These are phyloP conservation scores for Rhizoglyphus robini DNA, from an alignment of 1,140 invertebrate species.

Conservation along the genomic window DNA sequence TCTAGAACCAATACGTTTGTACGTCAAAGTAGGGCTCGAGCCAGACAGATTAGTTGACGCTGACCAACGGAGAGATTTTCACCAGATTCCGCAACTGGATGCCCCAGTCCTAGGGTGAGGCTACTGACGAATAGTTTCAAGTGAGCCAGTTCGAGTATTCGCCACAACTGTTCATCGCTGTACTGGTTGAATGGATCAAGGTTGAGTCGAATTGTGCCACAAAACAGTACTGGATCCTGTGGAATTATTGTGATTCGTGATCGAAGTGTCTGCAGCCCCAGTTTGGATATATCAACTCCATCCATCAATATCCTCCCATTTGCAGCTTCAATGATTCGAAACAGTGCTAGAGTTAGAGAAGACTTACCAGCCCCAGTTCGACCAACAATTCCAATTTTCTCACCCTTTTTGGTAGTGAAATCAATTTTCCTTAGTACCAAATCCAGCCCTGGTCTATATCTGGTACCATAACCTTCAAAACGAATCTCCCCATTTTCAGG, in stretches of 20 bases:
- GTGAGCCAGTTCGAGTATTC: constrained; percentile 56
- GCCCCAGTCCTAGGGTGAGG: constrained; percentile 34
- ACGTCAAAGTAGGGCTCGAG: constrained; percentile 35
- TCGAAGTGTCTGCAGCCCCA: constrained; percentile 41
- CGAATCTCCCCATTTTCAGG: constrained; percentile 54
- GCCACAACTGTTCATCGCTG: constrained; percentile 65
- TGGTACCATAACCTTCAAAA: constrained; percentile 58
- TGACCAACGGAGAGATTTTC: constrained; percentile 40
- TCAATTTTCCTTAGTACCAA: constrained; percentile 32
- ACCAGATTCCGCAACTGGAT: constrained; percentile 38
- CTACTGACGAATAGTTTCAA: constrained; percentile 59
- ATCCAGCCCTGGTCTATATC: constrained; percentile 32
- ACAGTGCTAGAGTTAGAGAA: constrained; percentile 39
- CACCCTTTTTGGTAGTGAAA: constrained; percentile 27
- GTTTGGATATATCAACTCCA: constrained; percentile 34
- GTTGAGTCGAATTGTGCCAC: constrained; percentile 50
- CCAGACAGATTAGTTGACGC: constrained; percentile 36
- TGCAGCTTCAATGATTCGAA: constrained; percentile 39
- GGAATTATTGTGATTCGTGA: constrained; percentile 40
- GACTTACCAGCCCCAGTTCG: constrained; percentile 42
- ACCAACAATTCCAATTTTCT: constrained; percentile 39
- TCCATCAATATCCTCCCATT: constrained; percentile 39
- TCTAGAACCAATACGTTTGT: constrained; percentile 32
- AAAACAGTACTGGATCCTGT: constrained; percentile 65
- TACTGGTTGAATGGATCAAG: constrained; percentile 38